These are phyloP conservation scores for Helogale parvula DNA, from an alignment of 2,113 vertebrate species.

Conservation along the genomic window DNA sequence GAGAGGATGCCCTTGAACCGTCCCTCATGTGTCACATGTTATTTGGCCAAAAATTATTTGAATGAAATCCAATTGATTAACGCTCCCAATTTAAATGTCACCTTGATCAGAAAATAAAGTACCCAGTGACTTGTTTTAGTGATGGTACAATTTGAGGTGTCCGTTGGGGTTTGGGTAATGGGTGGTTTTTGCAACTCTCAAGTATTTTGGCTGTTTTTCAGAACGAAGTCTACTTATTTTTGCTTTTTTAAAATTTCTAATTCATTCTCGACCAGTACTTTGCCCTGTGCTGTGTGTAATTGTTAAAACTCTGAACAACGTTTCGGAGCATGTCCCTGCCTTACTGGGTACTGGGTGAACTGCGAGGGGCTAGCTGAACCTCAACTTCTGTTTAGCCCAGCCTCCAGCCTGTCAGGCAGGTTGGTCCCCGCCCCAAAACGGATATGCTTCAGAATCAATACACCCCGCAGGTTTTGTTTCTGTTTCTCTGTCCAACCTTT, in stretches of 20 bases:
- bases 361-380: accelerated
- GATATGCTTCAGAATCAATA: background rate
- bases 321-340: accelerated
- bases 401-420: accelerated
- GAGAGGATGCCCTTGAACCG: too few species aligned
- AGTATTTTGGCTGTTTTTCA: background rate
- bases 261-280: background rate
- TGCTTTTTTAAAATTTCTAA: background rate
- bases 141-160: background rate
- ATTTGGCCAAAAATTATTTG: background rate
- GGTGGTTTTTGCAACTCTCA: background rate
- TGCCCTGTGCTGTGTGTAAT: background rate
- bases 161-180: accelerated
- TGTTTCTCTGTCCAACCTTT: background rate
- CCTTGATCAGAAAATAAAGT: background rate
- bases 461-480: background rate
- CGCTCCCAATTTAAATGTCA: background rate
- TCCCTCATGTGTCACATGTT: too few species aligned
- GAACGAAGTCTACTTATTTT: background rate
- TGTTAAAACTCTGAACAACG: background rate
- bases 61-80: background rate
- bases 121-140: background rate
- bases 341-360: accelerated
- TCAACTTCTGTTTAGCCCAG: background rate
- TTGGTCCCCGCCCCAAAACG: accelerated